A percentile compares a stretch with the other conserved stretches of the same genome.
phyloP scores from a whole-genome alignment of 2,888 invertebrate species.

The Escarpia spicata region DNA sequence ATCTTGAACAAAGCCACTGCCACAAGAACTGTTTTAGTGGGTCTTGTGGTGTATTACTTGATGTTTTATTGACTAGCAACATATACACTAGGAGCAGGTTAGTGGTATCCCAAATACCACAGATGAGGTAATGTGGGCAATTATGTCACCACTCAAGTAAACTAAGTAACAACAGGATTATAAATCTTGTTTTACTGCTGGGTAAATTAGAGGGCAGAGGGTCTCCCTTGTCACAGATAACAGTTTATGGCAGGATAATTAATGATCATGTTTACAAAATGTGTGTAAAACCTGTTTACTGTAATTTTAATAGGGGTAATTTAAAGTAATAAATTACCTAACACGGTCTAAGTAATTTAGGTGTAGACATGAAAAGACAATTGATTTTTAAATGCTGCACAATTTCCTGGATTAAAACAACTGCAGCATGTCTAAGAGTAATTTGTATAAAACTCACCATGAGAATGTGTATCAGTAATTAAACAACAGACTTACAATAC shows the following conservation, averaged over 20 bases:
- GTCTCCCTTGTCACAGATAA: background rate
- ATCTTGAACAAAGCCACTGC: background rate
- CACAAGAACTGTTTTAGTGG: background rate
- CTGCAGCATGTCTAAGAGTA: background rate
- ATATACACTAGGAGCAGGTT: background rate
- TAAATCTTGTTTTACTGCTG: slow-evolving; percentile 16
- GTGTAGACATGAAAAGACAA: background rate
- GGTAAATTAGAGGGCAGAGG: background rate
- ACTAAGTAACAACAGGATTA: background rate
- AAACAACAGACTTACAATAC: background rate
- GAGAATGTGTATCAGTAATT: background rate
- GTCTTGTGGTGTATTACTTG: background rate
- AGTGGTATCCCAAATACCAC: background rate
- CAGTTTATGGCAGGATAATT: background rate
- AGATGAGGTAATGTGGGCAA: background rate
- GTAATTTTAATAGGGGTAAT: background rate
- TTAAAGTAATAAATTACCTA: background rate
- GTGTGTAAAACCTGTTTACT: slow-evolving; percentile 1
- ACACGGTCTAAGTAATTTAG: background rate
- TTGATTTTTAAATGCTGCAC: background rate
- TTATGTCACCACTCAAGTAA: background rate
- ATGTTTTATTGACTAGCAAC: background rate
- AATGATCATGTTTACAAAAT: background rate
- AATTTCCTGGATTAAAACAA: background rate
- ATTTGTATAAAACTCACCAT: background rate